Conservation (phyloP, 2,888 invertebrate genomes). For the Sminthurinus aureus region DNA sequence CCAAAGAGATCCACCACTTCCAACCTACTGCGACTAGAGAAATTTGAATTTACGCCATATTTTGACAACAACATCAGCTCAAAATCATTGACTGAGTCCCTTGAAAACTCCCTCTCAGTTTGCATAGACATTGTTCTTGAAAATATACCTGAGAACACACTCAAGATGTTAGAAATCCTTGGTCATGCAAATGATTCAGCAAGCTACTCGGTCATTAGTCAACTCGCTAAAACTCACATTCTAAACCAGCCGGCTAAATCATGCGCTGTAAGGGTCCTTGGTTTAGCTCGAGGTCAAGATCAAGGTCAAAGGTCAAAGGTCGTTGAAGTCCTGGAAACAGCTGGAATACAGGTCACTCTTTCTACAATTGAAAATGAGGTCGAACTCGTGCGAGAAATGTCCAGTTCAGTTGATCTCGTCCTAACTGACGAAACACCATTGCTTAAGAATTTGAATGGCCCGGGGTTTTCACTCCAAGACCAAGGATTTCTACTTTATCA, state of each 20-base stretch:
- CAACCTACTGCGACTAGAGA: conserved; percentile 64
- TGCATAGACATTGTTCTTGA: conserved; percentile 64
- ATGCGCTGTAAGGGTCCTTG: background rate
- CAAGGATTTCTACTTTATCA: conserved; percentile 16
- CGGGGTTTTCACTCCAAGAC: conserved; percentile 7
- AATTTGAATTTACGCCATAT: conserved; percentile 28
- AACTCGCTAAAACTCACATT: background rate
- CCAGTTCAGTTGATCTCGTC: background rate
- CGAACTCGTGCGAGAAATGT: no score
- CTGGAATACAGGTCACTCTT: background rate
- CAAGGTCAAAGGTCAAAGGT: background rate
- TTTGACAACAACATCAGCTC: conserved; percentile 65
- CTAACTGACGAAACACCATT: background rate
- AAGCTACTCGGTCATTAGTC: no score
- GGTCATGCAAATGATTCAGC: background rate
- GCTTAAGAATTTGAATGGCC: background rate
- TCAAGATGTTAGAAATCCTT: conserved; percentile 60
- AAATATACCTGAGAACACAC: conserved; percentile 61
- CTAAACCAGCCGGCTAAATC: background rate
- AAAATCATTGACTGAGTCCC: conserved; percentile 48
- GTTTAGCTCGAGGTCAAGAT: no score
- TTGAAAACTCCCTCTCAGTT: conserved; percentile 69
- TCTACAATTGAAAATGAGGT: no score
- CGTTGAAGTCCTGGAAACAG: conserved; percentile 67
- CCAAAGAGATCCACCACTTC: conserved; percentile 69